phyloP scores from a whole-genome alignment of 2,113 vertebrate species.

The Erpornis zantholeuca region DNA sequence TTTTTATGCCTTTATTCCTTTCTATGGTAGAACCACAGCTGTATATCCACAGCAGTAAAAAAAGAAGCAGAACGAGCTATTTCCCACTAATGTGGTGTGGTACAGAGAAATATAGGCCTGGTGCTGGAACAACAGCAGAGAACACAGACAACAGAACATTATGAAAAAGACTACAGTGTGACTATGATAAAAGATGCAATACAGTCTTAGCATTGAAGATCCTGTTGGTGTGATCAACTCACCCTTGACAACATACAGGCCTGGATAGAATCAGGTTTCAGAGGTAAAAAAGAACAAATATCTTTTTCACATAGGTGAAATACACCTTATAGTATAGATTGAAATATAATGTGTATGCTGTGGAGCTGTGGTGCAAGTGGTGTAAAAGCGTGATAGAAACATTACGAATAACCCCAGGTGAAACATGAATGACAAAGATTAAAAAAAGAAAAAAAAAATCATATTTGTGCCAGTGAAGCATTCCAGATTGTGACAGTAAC shows the following conservation, averaged over 20 bases:
- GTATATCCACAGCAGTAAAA: background rate
- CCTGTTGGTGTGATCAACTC: background rate
- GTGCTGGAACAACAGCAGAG: background rate
- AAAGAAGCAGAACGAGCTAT: background rate
- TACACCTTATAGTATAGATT: background rate
- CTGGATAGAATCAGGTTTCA: background rate
- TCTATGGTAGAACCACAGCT: background rate
- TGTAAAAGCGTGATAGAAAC: background rate
- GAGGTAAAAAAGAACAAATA: background rate
- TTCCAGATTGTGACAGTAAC: background rate
- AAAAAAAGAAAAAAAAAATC: background rate
- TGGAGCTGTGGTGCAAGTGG: background rate
- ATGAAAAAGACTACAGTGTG: background rate
- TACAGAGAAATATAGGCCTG: background rate
- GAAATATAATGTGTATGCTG: background rate
- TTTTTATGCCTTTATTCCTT: background rate
- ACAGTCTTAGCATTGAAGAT: background rate
- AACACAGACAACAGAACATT: background rate
- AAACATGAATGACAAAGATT: background rate
- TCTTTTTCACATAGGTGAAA: background rate
- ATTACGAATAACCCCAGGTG: background rate
- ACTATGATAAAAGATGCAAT: background rate
- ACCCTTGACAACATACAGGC: background rate
- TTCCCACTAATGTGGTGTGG: accelerated
- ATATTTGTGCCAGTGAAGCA: background rate